A percentile compares a stretch with the other conserved stretches of the same genome.
Evolutionary conservation across 2,113 vertebrate species (phyloP).

Genomic region (Rhagologus leucostigma): DNA sequence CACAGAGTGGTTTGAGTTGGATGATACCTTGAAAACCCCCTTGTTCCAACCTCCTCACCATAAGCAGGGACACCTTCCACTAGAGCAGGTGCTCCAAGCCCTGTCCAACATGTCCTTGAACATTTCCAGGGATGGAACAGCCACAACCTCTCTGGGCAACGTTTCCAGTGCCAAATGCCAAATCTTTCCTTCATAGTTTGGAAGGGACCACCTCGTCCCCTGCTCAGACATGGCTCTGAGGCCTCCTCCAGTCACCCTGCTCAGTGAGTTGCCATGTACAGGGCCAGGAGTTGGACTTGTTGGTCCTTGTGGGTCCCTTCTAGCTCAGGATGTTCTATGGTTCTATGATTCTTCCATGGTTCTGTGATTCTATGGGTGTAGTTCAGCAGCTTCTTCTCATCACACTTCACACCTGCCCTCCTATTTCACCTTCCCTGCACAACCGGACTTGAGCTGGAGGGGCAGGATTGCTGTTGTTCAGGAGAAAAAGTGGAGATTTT

Average conservation of each 20-base stretch:
- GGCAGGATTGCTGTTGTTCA: background rate
- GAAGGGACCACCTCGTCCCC: background rate
- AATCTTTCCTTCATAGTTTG: background rate
- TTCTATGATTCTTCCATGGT: background rate
- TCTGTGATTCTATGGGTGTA: background rate
- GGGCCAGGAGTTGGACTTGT: background rate
- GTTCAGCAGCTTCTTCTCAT: background rate
- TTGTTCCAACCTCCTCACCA: background rate
- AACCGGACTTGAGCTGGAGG: background rate
- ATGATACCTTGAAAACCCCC: background rate
- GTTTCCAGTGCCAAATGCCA: background rate
- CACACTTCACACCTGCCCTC: background rate
- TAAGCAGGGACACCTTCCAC: no score
- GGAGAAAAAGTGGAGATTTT: accelerated
- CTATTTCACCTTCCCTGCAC: background rate
- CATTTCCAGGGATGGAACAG: background rate
- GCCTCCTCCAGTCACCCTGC: background rate
- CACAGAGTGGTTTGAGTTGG: background rate
- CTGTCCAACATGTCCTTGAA: background rate
- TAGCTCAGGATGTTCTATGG: background rate
- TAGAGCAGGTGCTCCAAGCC: background rate
- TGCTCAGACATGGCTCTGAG: background rate
- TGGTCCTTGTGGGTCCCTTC: background rate
- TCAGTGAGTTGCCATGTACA: background rate
- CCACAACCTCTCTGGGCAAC: background rate